Evolutionary conservation across 2,888 invertebrate species (phyloP), one percentile per base, ranked within the genome.

Genomic region (Uropetala carovei): DNA sequence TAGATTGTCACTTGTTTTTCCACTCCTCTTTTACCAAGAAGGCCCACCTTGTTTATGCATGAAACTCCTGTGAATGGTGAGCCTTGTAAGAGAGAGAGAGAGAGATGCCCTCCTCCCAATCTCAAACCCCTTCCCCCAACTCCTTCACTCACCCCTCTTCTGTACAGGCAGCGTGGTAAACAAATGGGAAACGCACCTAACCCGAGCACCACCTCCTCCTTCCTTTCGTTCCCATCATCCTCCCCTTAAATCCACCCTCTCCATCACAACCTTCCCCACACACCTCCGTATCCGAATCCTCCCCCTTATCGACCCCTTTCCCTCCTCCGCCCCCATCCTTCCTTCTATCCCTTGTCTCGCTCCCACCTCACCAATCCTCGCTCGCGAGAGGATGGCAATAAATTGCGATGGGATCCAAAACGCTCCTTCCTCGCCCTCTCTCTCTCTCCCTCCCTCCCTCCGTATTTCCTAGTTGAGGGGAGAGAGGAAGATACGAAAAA

Each of bases 11-110:
- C 83, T 83, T 83, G 83, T 83, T 83, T 83, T 83, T 83, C 83
- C 43, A 56, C 57, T 57, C 83, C 43, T 43, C 83, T 57, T 83
- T 83, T 83, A 83, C 83, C 83, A 43, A 83, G 83, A 83, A 83
- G 83, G 43, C 83, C 83, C 83, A 83, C 83, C 83, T 83, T 83
- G 83, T 83, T 83, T 83, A 83, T 83, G 83, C 83, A 83, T 57
- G 83, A 57, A 57, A 57, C 83, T 83, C 83, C 83, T 57, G 43
- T 83, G 83, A 83, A 83, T 83, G 83, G 83, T 83, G 83, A 57
- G 83, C 57, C 83, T 83, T 83, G 83, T 83, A 83, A 43, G 18
- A 16, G 57, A 57, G 43, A 43, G 43, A 43, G 18, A 13, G 75
- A 82, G 18, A 18, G 82, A 82, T 30, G 43, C 82, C 82, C 82